Conservation (phyloP, 2,888 invertebrate genomes). For the Microctonus aethiopoides region DNA sequence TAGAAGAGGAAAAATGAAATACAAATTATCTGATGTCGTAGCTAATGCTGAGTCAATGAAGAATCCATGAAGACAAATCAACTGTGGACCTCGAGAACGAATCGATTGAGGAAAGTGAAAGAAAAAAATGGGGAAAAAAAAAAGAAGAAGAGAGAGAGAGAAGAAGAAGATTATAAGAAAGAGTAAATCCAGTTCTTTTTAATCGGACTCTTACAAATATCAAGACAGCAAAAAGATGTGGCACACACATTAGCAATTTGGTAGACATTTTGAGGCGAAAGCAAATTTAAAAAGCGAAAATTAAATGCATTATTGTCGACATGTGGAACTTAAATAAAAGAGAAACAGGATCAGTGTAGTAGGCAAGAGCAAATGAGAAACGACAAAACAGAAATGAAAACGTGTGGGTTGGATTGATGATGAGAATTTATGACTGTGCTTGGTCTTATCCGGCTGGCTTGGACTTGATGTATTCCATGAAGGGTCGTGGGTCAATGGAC, state of each 20-base stretch:
- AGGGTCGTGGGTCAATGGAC: constrained; percentile 31
- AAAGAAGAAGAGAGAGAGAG: neutral
- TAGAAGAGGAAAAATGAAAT: too few relatives aligned
- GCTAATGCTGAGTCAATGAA: neutral
- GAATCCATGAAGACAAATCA: neutral
- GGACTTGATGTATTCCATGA: constrained; percentile 12
- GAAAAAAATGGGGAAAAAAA: constrained; percentile 1
- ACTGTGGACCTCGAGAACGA: neutral
- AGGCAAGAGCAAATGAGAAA: neutral
- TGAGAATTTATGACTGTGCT: neutral
- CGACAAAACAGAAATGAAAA: neutral
- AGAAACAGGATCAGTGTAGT: too few relatives aligned
- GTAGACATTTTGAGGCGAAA: constrained; percentile 30
- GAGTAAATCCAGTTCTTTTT: neutral
- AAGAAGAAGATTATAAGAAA: neutral
- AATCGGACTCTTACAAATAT: neutral
- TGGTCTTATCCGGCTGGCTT: constrained; percentile 2
- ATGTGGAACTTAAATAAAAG: too few relatives aligned
- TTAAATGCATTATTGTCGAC: too few relatives aligned
- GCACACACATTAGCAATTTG: constrained; percentile 13
- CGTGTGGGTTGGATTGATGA: constrained; percentile 1
- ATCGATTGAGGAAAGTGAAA: neutral
- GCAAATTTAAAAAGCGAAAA: too few relatives aligned
- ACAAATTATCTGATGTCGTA: neutral
- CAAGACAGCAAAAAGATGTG: neutral